phyloP scores from a whole-genome alignment of 2,113 vertebrate genomes.

The Microcebus jonahi region DNA sequence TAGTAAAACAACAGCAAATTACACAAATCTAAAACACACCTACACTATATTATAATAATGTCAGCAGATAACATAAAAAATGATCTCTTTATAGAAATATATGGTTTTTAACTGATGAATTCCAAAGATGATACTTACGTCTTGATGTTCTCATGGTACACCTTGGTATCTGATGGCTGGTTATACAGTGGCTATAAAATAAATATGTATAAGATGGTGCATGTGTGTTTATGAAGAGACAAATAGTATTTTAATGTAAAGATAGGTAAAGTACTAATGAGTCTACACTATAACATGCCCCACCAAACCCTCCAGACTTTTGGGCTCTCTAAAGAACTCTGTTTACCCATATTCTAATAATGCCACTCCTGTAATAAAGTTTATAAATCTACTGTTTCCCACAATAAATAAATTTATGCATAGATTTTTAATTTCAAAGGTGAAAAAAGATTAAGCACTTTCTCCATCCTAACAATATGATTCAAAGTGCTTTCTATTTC shows the following conservation, averaged over 20 bases:
- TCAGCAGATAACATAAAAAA: constrained; percentile 70
- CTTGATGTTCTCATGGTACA: constrained; percentile 99
- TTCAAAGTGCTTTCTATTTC: not conserved
- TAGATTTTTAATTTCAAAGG: constrained; percentile 50
- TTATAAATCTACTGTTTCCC: not conserved
- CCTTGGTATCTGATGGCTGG: constrained; percentile 98
- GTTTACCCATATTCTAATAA: not conserved
- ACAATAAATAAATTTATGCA: not conserved
- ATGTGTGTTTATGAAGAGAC: not conserved
- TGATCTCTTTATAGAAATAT: constrained; percentile 70
- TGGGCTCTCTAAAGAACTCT: not conserved
- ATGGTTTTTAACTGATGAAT: constrained; percentile 70
- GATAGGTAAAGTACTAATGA: not conserved
- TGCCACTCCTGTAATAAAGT: not conserved
- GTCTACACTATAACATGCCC: not conserved
- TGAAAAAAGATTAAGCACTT: not conserved
- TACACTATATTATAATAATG: constrained; percentile 69
- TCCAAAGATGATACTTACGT: constrained; percentile 91
- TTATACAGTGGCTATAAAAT: constrained; percentile 95
- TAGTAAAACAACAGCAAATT: constrained; percentile 77
- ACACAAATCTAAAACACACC: constrained; percentile 79
- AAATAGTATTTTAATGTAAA: constrained; percentile 5
- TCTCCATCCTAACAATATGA: not conserved
- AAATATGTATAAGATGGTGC: constrained; percentile 55
- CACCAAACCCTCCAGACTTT: not conserved